Evolutionary conservation across 2,797 vertebrate genomes (phyloP).

Genomic region (Esox masquinongy): DNA sequence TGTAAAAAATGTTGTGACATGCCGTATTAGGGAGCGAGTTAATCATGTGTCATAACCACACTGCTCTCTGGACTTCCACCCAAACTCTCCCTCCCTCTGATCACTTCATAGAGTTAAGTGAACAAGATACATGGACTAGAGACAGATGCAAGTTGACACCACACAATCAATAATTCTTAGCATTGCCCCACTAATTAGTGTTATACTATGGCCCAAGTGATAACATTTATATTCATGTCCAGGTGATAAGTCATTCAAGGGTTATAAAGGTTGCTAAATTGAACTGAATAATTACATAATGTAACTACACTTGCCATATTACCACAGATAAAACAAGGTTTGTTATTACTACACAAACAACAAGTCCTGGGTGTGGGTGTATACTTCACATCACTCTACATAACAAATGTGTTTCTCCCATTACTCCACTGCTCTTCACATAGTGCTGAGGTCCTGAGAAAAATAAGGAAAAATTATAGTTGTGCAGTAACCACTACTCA

Average conservation of each 20-base stretch:
- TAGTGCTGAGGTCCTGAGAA: slow-evolving; percentile 33
- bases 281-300: background rate
- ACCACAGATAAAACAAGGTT: background rate
- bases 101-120: slow-evolving; percentile 29
- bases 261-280: background rate
- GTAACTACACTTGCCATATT: background rate
- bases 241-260: background rate
- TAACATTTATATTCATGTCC: background rate
- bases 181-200: background rate
- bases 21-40: slow-evolving; percentile 43
- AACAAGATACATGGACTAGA: slow-evolving; percentile 31
- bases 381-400: background rate
- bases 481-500: slow-evolving; percentile 40
- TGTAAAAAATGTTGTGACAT: slow-evolving; percentile 44
- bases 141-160: background rate
- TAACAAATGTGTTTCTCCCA: slow-evolving; percentile 10
- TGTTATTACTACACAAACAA: background rate
- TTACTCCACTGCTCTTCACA: slow-evolving; percentile 29
- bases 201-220: background rate
- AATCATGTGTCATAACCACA: slow-evolving; percentile 39
- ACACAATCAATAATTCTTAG: background rate
- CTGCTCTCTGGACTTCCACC: slow-evolving; percentile 9
- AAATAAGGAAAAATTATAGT: slow-evolving; percentile 5
- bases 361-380: background rate
- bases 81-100: slow-evolving; percentile 31